Conservation (phyloP, 2,113 vertebrate species). For the Rhinopithecus roxellana region DNA sequence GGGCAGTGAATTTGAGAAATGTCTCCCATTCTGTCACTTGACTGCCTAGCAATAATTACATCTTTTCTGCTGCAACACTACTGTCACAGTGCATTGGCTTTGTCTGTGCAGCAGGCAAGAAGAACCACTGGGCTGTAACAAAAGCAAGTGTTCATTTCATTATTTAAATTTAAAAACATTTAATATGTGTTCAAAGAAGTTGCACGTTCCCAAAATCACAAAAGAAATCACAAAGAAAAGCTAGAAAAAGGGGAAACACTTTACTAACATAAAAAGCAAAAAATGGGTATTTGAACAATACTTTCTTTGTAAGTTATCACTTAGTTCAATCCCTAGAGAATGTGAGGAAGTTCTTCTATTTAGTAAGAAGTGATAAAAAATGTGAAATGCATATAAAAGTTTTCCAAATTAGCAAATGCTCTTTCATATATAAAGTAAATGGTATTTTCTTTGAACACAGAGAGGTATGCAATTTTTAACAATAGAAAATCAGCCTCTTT, state of each 20-base stretch:
- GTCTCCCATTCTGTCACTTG: too few relatives aligned
- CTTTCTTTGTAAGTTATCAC: neutral
- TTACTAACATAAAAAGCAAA: neutral
- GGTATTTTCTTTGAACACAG: neutral
- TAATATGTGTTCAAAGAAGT: neutral
- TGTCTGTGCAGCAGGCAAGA: too few relatives aligned
- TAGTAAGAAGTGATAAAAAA: neutral
- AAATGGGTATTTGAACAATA: neutral
- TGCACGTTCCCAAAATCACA: neutral
- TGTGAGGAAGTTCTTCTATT: neutral
- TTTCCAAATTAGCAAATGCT: neutral
- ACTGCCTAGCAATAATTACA: too few relatives aligned
- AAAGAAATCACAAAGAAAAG: neutral
- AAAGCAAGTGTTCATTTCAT: neutral
- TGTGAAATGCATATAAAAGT: neutral
- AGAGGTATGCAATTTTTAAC: neutral
- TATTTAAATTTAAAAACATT: conserved; percentile 5
- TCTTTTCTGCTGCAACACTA: too few relatives aligned
- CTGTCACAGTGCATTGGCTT: too few relatives aligned
- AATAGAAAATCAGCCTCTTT: neutral
- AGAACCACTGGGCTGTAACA: too few relatives aligned
- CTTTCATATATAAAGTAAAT: neutral
- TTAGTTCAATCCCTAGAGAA: neutral
- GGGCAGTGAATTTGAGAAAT: too few relatives aligned
- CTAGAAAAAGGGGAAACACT: neutral